These are phyloP conservation scores for Catostomus latipinnis DNA, from an alignment of 2,797 vertebrate species.

Conservation along the genomic window DNA sequence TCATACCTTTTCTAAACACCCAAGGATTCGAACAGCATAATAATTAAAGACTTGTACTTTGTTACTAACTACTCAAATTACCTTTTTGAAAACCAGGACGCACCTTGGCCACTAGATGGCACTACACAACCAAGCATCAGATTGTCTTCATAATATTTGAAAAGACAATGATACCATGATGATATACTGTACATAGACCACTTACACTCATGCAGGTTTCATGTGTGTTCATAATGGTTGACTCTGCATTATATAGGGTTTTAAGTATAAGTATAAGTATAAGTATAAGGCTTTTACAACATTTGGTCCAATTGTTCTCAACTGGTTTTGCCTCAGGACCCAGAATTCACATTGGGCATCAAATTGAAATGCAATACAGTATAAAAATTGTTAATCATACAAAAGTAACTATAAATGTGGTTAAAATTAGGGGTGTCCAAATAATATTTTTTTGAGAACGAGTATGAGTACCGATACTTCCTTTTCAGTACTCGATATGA, in stretches of 20 bases:
- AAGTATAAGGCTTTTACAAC: not conserved
- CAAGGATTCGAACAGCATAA: not conserved
- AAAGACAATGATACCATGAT: not conserved
- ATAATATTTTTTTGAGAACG: too few species aligned
- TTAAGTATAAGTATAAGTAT: too few species aligned
- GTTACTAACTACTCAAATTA: not conserved
- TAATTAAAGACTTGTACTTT: not conserved
- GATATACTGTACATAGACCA: not conserved
- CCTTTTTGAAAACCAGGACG: not conserved
- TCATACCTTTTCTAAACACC: not conserved
- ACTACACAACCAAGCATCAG: not conserved
- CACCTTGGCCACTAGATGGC: slow-evolving; percentile 26
- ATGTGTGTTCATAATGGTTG: not conserved
- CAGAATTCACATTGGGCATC: too few species aligned
- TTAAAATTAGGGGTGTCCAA: too few species aligned
- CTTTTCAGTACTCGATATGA: too few species aligned
- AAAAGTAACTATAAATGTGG: too few species aligned
- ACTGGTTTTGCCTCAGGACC: not conserved
- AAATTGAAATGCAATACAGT: too few species aligned
- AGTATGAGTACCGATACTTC: too few species aligned
- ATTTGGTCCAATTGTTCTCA: not conserved
- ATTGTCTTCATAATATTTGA: not conserved
- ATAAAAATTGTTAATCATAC: too few species aligned
- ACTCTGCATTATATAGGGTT: not conserved
- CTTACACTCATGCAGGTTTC: too few species aligned